Base-by-base conservation (phyloP, 2,888 invertebrate species). In the Mythimna vitellina region DNA sequence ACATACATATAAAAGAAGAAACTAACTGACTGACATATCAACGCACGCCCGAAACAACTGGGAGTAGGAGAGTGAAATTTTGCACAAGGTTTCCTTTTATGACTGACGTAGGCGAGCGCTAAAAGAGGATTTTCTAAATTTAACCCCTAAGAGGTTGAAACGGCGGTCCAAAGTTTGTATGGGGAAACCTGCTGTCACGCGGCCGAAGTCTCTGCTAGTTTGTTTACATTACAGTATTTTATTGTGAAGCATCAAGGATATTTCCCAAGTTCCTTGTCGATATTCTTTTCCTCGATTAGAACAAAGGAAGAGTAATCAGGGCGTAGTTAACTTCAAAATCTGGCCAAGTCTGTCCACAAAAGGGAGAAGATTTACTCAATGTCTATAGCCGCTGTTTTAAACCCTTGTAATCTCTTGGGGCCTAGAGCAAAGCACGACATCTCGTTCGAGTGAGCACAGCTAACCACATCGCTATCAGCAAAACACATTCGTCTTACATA, bases 401-500 rank as follows among this genome's bases (percentile, higher is more conserved):
- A 53, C 54, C 65, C 56, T 67, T 69, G 74, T 74, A 67, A 80
- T 81, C 76, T 56, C 61, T 51, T 53, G 56, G 70, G 65, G 51
- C 49, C 74, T 65, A 62, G 73, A 80, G 69, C 57, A 66, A 62
- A 62, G 74, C 54, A 62, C 68, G 65, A 75, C 76, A 73, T 80
- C 61, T 61, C 58, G 66, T 73, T 63, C 57, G 49, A 79, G 70
- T 83, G 74, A 69, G 67, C 70, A 64, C 53, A 64, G 65, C 64
- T 70, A 70, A 76, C 67, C 81, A 82, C 76, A 80, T 73, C 83
- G 74, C 84, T 88, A 89, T 89, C 89, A 88, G 88, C 86, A 87
- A 81, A 89, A 86, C 88, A 89, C 90, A 90, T 91, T 89, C 90
- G 88, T 88, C 88, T 95, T 95, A 93, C 92, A 93, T 94, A 94